Conservation (phyloP, 2,113 vertebrate species). For the Varanus salvator region DNA sequence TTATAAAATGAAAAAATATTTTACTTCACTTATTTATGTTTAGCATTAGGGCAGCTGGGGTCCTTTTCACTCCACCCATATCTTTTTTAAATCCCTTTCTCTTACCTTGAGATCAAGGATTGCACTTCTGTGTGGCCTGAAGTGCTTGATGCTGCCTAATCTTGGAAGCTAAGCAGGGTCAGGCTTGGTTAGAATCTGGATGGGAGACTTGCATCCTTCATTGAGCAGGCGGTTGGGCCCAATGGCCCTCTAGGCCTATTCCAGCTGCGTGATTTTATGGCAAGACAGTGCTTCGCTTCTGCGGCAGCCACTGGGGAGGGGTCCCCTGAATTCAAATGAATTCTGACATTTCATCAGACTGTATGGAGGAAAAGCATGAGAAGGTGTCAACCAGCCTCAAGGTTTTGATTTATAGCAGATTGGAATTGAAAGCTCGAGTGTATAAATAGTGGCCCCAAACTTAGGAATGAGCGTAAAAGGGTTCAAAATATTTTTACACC, state of each 20-base stretch:
- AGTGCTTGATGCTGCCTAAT: no score
- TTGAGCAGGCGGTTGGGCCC: no score
- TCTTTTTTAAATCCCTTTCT: not conserved
- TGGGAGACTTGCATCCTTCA: no score
- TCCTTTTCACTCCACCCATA: not conserved
- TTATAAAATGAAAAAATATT: no score
- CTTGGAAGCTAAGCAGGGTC: no score
- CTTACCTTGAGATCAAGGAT: slow-evolving; percentile 30
- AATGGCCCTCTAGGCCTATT: no score
- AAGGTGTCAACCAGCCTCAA: not conserved
- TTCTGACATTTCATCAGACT: slow-evolving; percentile 13
- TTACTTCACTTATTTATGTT: not conserved
- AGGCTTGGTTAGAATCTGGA: no score
- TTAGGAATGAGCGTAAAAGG: accelerated
- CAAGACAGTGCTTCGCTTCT: slow-evolving; percentile 36
- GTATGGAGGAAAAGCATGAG: not conserved
- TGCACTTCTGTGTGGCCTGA: no score
- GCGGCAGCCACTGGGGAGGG: slow-evolving; percentile 15
- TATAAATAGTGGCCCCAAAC: not conserved
- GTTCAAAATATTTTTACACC: not conserved
- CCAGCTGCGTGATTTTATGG: not conserved
- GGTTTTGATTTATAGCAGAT: not conserved
- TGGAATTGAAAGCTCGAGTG: not conserved
- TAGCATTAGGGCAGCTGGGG: not conserved
- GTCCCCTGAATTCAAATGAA: not conserved